Base-by-base conservation (phyloP, 2,113 vertebrate species). In the Equus przewalskii region DNA sequence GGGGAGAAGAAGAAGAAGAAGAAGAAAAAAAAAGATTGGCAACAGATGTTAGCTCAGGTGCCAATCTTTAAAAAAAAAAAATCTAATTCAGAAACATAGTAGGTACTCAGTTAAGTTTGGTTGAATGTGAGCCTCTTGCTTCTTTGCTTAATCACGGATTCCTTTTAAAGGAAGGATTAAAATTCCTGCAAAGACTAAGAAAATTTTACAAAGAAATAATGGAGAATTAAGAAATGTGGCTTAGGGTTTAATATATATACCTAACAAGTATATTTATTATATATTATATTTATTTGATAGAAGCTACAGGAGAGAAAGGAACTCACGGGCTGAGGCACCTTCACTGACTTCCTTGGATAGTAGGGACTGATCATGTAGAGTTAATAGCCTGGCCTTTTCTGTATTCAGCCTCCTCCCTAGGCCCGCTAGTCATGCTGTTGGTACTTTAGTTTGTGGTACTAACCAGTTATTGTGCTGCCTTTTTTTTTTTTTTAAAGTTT, bases 151-250 rank as follows among this genome's bases (percentile, higher is more conserved):
- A 85, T 84, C 28, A 96, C 56, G 6, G 7, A 41, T 89, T 97
- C 44, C 8, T 76, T 62, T 94, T 76, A 83, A 96, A 58, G 64
- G 54, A 80, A 26, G 13, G 44, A 81, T 92, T 92, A 85, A 89
- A 92, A 86, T 80, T 92, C 64, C 73, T 78, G 44, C 56, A 56
- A 89, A 60, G 36, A 49, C 33, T 79, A 67, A 89, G 70, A 54
- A 44, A 65, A 91, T 88, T 96, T 88, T 92, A 83, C 41, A 51
- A 91, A 80, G 69, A 92, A 83, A 89, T 72, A 75, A 75, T 69
- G 51, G 58, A 86, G 58, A 90, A 73, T 69, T 95, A 78, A 78
- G 70, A 96, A 89, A 89, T 84, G 30, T 75, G 51, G 8, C 26
- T 7, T 54, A 22, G n/a, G n/a, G 19, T 78, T 36, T 83, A 83